phyloP scores from a whole-genome alignment of 2,888 invertebrate species.

The Parnassius orleans region DNA sequence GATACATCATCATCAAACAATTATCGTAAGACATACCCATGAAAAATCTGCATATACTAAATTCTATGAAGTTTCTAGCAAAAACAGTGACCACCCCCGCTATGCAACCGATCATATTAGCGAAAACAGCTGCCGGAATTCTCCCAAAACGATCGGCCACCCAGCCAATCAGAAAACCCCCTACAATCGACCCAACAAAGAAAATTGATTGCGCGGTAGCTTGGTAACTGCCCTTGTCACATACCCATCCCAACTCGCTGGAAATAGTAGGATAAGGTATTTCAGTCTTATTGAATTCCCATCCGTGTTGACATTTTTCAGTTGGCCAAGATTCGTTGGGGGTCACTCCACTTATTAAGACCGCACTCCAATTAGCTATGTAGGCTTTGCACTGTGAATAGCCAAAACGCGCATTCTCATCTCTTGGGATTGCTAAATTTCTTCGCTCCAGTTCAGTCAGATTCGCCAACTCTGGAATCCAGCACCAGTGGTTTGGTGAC shows the following conservation, averaged over 20 bases:
- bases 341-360: conserved; percentile 38
- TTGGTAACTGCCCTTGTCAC: conserved; percentile 57
- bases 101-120: conserved; percentile 53
- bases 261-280: conserved; percentile 61
- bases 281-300: conserved; percentile 63
- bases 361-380: conserved; percentile 55
- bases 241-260: conserved; percentile 63
- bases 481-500: conserved; percentile 60
- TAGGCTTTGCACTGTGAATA: conserved; percentile 57
- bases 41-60: conserved; percentile 54
- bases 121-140: conserved; percentile 51
- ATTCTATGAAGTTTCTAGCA: conserved; percentile 45
- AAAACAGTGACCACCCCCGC: conserved; percentile 53
- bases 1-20: conserved; percentile 62
- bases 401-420: conserved; percentile 44
- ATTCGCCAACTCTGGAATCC: conserved; percentile 56
- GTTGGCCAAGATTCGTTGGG: conserved; percentile 46
- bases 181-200: conserved; percentile 59
- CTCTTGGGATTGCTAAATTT: conserved; percentile 49
- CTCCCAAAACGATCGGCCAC: conserved; percentile 58
- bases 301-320: conserved; percentile 51
- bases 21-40: conserved; percentile 64
- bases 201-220: conserved; percentile 60
- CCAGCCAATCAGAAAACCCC: conserved; percentile 58
- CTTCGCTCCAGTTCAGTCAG: conserved; percentile 49